Percentiles rank a stretch among this genome's conserved stretches.
Conservation (phyloP, 2,113 vertebrate species). For the Indri indri region DNA sequence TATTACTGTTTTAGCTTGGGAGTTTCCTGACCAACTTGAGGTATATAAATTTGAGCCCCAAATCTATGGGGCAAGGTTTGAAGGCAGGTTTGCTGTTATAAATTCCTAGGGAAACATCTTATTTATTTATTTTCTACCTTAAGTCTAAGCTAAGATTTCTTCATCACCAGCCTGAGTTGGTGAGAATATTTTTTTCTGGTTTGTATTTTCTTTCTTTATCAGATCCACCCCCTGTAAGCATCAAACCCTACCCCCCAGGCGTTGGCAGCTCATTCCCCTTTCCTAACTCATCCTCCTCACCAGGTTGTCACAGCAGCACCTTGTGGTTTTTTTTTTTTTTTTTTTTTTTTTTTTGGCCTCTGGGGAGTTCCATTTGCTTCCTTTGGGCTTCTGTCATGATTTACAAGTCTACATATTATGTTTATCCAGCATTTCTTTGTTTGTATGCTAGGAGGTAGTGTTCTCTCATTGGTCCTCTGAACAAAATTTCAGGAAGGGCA, state of each 20-base stretch:
- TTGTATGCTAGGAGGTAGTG: neutral
- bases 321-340: neutral
- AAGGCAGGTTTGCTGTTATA: neutral
- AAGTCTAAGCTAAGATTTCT: slow-evolving; percentile 31
- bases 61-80: neutral
- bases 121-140: neutral
- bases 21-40: neutral
- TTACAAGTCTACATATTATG: neutral
- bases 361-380: neutral
- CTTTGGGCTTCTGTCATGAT: neutral
- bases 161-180: neutral
- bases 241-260: neutral
- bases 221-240: neutral
- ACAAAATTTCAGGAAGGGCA: neutral
- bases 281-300: neutral
- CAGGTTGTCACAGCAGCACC: neutral
- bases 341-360: neutral
- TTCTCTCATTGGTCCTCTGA: neutral
- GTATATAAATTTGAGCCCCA: slow-evolving; percentile 34
- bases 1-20: neutral
- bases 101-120: slow-evolving; percentile 14
- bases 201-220: neutral
- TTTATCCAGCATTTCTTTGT: neutral
- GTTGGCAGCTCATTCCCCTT: neutral
- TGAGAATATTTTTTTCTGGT: neutral